phyloP scores from a whole-genome alignment of 2,113 vertebrate species.

The Rhinoptilus africanus region DNA sequence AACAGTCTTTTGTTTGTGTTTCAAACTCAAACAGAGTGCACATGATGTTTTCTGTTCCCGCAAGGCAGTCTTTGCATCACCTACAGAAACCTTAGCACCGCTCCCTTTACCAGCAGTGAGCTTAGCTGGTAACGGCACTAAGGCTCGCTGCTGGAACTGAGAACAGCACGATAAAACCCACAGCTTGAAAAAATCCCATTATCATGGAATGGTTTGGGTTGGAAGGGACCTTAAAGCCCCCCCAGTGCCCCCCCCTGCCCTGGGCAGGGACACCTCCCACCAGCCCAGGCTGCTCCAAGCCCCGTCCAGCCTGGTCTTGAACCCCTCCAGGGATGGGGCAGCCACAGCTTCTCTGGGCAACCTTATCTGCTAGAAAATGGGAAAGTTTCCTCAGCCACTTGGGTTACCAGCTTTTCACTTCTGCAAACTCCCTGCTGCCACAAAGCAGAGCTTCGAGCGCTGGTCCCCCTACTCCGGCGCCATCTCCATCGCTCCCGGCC shows the following conservation, averaged over 20 bases:
- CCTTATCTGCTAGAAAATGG: background rate
- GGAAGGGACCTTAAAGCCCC: background rate
- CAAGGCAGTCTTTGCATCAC: background rate
- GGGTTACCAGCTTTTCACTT: background rate
- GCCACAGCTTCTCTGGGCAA: background rate
- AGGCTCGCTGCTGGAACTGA: background rate
- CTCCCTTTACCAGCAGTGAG: too few species aligned
- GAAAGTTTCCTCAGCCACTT: accelerated
- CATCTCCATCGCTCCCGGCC: background rate
- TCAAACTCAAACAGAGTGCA: background rate
- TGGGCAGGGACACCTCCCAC: background rate
- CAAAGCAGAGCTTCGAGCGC: background rate
- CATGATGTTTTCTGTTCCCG: accelerated
- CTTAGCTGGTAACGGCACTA: too few species aligned
- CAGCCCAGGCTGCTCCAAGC: background rate
- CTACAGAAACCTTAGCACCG: background rate
- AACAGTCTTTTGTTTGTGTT: background rate
- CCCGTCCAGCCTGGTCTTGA: background rate
- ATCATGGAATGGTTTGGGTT: background rate
- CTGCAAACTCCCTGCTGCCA: background rate
- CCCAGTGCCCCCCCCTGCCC: background rate
- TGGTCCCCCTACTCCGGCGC: background rate
- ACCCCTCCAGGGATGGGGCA: background rate
- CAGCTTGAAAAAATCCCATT: too few species aligned
- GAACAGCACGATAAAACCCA: accelerated